Conservation (phyloP, 2,797 vertebrate genomes). For the Pelobates cultripes region DNA sequence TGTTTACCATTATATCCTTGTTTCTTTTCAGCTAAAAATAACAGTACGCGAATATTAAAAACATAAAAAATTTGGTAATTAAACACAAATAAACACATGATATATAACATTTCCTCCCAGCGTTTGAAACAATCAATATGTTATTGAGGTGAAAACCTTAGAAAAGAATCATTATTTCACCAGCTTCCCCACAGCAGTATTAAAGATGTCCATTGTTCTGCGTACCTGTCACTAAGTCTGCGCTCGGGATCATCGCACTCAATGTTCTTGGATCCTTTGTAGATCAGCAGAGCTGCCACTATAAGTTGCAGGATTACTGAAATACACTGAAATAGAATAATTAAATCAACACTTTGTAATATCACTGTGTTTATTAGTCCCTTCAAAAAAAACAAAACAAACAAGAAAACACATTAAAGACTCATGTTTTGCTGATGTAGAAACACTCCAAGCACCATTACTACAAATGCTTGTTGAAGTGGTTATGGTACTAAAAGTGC, state of each 20-base stretch:
- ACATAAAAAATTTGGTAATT: slow-evolving; percentile 21
- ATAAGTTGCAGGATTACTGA: slow-evolving; percentile 39
- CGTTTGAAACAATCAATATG: background rate
- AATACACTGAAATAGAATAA: slow-evolving; percentile 40
- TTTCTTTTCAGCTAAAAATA: background rate
- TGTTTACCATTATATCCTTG: background rate
- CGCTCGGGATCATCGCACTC: slow-evolving; percentile 37
- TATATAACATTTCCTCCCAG: background rate
- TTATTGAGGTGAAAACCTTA: background rate
- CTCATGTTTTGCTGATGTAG: no score
- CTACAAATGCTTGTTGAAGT: no score
- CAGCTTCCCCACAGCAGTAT: no score
- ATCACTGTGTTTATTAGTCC: no score
- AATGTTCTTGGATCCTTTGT: slow-evolving; percentile 52
- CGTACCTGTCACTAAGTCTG: slow-evolving; percentile 54
- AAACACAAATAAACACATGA: slow-evolving; percentile 14
- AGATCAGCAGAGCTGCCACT: slow-evolving; percentile 46
- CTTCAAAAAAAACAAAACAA: no score
- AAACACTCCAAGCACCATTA: no score
- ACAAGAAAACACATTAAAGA: no score
- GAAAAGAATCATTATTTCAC: background rate
- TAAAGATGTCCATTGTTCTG: background rate
- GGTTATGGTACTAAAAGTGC: no score
- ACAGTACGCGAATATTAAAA: background rate
- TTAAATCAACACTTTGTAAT: background rate